Conservation (phyloP, 2,888 invertebrate species). For the Cheilosia impressa region DNA sequence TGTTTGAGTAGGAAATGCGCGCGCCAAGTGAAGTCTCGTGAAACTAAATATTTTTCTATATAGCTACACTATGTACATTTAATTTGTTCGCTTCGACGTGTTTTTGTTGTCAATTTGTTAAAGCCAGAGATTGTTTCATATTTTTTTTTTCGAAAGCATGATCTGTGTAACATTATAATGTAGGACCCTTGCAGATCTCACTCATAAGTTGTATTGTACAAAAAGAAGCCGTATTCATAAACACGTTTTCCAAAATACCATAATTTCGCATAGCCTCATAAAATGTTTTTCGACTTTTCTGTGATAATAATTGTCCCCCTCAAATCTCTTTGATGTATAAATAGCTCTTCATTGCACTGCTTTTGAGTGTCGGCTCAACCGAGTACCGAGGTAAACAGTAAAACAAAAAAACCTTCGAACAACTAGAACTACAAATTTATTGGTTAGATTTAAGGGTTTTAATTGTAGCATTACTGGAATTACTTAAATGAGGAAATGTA, state of each 20-base stretch:
- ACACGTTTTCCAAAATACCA: slow-evolving; percentile 18
- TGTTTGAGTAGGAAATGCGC: slow-evolving; percentile 41
- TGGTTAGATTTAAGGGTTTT: slow-evolving; percentile 19
- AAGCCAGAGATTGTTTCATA: slow-evolving; percentile 15
- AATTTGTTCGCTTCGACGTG: slow-evolving; percentile 41
- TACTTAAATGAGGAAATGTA: slow-evolving; percentile 60
- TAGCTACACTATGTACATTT: slow-evolving; percentile 26
- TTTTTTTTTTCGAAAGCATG: slow-evolving; percentile 4
- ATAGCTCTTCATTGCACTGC: slow-evolving; percentile 31
- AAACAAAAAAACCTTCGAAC: neutral
- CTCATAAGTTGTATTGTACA: slow-evolving; percentile 42
- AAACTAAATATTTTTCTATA: slow-evolving; percentile 60
- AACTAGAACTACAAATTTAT: slow-evolving; percentile 1
- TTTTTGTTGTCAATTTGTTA: slow-evolving; percentile 34
- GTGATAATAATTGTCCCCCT: slow-evolving; percentile 65
- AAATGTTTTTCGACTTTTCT: slow-evolving; percentile 71
- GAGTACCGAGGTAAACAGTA: neutral
- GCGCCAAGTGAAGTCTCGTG: slow-evolving; percentile 26
- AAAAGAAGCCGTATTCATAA: slow-evolving; percentile 13
- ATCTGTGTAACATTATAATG: slow-evolving; percentile 1
- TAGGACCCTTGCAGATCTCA: slow-evolving; percentile 43
- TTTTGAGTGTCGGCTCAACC: neutral
- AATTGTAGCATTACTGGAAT: slow-evolving; percentile 2
- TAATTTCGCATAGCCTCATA: slow-evolving; percentile 40
- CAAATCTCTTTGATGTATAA: slow-evolving; percentile 30